Percentiles rank a stretch among this genome's conserved stretches.
Conservation (phyloP, 2,113 vertebrate genomes). For the Otocyon megalotis region DNA sequence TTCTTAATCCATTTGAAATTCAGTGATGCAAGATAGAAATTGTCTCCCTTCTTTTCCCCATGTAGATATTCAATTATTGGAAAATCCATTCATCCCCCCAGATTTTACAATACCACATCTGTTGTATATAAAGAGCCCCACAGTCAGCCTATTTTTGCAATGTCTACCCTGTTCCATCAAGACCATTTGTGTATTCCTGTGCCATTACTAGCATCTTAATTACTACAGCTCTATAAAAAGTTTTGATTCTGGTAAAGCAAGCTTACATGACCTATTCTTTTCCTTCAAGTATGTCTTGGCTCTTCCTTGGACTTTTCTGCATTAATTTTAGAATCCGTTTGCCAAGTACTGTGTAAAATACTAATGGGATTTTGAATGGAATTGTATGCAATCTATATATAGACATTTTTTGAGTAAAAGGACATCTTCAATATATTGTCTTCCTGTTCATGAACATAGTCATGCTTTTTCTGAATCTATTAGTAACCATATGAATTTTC, state of each 20-base stretch:
- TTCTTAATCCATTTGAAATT: slow-evolving; percentile 2
- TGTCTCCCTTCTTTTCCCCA: neutral
- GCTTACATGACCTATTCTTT: neutral
- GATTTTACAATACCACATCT: neutral
- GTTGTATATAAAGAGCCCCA: neutral
- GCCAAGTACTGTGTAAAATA: neutral
- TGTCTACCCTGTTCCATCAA: neutral
- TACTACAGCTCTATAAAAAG: neutral
- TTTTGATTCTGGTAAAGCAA: neutral
- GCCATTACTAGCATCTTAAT: neutral
- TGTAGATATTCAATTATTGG: neutral
- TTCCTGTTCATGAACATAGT: slow-evolving; percentile 32
- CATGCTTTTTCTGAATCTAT: neutral
- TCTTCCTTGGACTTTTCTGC: neutral
- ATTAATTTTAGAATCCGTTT: slow-evolving; percentile 48
- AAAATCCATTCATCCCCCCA: neutral
- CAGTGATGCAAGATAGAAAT: neutral
- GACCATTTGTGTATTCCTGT: neutral
- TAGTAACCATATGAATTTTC: neutral
- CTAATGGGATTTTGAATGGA: neutral
- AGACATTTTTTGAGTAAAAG: neutral
- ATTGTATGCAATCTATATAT: neutral
- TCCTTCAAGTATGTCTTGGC: slow-evolving; percentile 22
- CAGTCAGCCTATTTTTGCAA: neutral
- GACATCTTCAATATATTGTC: neutral